Base-by-base conservation (phyloP, 2,797 vertebrate species). In the Poecilia picta region DNA sequence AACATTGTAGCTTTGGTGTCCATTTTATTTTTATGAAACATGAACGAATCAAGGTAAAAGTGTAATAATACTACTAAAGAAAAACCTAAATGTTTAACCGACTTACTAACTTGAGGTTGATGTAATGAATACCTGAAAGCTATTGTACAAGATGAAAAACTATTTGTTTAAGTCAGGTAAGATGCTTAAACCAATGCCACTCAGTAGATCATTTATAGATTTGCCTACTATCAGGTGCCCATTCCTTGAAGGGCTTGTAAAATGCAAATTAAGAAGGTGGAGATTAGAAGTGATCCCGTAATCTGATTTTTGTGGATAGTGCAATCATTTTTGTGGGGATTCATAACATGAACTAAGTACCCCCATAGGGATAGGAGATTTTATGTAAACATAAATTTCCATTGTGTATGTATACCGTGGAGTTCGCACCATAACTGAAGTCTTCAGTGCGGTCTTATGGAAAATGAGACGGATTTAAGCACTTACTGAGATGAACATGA, bases 401-500 rank as follows among this genome's bases (percentile, higher is more conserved):
- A 36, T 47, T 73, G 46, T 47, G 46, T 11, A 36, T 23, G 4
- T 33, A 33, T 33, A 28, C 28, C 16, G 11, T 68, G 64, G 36
- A 68, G 39, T 41, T 41, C 10, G 18, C 25, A 59, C 25, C 31
- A 75, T 75, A 81, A 55, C 13, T 16, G 47, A 10, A 51, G 43
- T 31, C 16, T 36, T 23, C 0, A 59, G 16, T 74, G 18, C n/a
- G 47, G 31, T 0, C 49, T 76, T 72, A 73, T 20, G 74, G 71
- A 53, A 71, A 49, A 73, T 31, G 15, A 70, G 31, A 1, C 36
- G 23, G 68, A 8, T 28, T 76, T 33, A 74, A 51, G 18, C 16
- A 16, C 28, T 64, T 13, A 11, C 43, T 72, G 47, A 81, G 49
- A 75, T 74, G 25, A 82, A 33, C 25, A 79, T 82, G 6, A 72